Conservation (phyloP, 2,888 invertebrate species). For the Diploptera punctata region DNA sequence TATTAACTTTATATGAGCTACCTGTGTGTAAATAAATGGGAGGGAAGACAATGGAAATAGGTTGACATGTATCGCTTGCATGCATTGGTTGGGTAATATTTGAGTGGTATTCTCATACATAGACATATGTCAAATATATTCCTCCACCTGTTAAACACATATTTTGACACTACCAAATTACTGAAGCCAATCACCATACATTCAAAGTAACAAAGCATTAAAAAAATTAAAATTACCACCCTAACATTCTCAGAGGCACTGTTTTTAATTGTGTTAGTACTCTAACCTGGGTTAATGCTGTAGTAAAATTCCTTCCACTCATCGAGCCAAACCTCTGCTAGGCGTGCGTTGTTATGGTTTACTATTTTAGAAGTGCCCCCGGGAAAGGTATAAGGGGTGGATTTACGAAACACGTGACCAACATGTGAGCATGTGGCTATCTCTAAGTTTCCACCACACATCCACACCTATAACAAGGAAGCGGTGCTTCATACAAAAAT, state of each 20-base stretch:
- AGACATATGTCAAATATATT: no score
- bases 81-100: no score
- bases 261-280: constrained; percentile 14
- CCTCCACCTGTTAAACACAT: no score
- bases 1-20: no score
- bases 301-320: constrained; percentile 99
- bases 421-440: constrained; percentile 95
- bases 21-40: no score
- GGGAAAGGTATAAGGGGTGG: constrained; percentile 98
- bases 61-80: no score
- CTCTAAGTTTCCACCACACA: constrained; percentile 95
- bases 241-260: not conserved
- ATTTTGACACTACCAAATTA: no score
- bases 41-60: no score
- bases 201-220: no score
- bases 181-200: no score
- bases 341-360: constrained; percentile 98
- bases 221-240: no score
- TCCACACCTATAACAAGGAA: constrained; percentile 79
- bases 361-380: constrained; percentile 97
- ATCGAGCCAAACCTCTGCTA: constrained; percentile 99
- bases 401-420: constrained; percentile 97
- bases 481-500: not conserved
- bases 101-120: no score
- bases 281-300: constrained; percentile 95